Base-by-base conservation (phyloP, 2,888 invertebrate genomes). In the Balanococcus diminutus region DNA sequence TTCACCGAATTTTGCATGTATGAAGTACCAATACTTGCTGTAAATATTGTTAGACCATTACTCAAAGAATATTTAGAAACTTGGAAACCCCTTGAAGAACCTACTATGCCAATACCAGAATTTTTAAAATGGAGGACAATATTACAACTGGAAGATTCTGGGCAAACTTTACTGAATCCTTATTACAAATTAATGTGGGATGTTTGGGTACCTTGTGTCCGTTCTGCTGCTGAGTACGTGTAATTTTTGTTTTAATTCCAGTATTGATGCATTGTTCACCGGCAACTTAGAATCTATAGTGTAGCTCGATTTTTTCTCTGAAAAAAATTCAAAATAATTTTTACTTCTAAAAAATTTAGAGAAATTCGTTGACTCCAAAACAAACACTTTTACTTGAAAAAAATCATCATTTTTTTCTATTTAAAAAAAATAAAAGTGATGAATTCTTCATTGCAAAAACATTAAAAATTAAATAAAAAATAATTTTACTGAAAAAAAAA, bases 101-200 rank as follows among this genome's bases (percentile, higher is more conserved):
- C 96, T 0, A 92, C 92, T 3, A 92, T 92, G 86, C 94, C 94
- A 11, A 89, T 93, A 22, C 92, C 93, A 0, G 90, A 93, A 19
- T 93, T 95, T 88, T 90, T 92, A 81, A 93, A 94, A 88, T 96
- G 96, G 96, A 92, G 93, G 88, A 91, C 91, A 51, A 92, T 96
- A 87, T 90, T 96, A 61, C 90, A 91, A 87, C 89, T 88, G 84
- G 90, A 89, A 67, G 87, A 88, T 19, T 86, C 88, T 6, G 87
- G 88, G n/a, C 91, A 92, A 6, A 91, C 92, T 56, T 93, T 92
- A 88, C 28, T 82, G 5, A 82, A 86, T 67, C 95, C 96, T 0
- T 97, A 95, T 89, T 95, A 96, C 90, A 93, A 94, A 88, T 91
- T 98, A 86, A 91, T 98, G 88, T 97, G 97, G 97, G 95, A 96